These are phyloP conservation scores for Acinonyx jubatus DNA, from an alignment of 2,113 vertebrate species.

Conservation along the genomic window DNA sequence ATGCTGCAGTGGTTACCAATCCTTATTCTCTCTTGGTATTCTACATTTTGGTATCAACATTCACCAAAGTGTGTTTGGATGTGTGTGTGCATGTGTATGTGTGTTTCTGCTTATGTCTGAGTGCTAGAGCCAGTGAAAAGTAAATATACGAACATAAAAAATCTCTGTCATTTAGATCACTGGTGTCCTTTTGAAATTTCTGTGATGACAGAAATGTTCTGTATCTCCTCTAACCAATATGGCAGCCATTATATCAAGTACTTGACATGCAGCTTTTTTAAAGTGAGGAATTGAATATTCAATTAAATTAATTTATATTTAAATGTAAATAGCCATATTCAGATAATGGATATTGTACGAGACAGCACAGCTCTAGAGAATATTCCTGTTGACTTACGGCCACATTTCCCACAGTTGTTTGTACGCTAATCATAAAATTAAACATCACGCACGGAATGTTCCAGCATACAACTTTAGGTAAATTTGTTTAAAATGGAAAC, in stretches of 20 bases:
- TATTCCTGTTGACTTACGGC: neutral
- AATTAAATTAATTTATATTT: neutral
- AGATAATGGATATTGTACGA: neutral
- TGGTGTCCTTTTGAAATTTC: neutral
- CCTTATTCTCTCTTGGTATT: neutral
- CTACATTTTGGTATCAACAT: neutral
- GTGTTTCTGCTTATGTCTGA: neutral
- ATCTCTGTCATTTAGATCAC: neutral
- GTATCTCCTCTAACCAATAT: neutral
- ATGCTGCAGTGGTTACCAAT: neutral
- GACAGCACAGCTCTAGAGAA: neutral
- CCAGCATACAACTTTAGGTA: neutral
- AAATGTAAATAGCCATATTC: neutral
- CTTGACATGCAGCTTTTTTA: neutral
- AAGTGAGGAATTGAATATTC: neutral
- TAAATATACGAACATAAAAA: neutral
- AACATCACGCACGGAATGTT: neutral
- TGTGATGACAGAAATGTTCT: neutral
- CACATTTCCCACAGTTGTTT: neutral
- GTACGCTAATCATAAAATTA: neutral
- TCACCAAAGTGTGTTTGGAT: neutral
- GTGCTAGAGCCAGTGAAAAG: neutral
- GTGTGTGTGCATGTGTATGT: neutral
- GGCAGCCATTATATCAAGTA: neutral
- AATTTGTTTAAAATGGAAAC: neutral